Evolutionary conservation across 2,797 vertebrate species (phyloP).

Genomic region (Cyprinodon diabolis): DNA sequence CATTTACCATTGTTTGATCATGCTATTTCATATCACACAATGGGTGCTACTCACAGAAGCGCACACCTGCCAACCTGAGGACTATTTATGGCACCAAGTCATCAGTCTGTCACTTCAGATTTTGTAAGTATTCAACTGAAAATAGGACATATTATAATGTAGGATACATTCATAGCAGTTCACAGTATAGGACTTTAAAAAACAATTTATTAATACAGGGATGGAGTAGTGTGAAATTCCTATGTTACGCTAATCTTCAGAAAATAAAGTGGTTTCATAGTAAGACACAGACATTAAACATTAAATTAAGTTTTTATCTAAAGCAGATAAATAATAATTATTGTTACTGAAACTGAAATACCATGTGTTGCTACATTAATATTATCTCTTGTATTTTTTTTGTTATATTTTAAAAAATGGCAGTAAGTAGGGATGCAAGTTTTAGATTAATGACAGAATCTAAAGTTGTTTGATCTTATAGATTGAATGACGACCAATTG

Average conservation of each 20-base stretch:
- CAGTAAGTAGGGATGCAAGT: too few species aligned
- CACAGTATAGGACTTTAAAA: not conserved
- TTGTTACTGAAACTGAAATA: too few species aligned
- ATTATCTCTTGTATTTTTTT: too few species aligned
- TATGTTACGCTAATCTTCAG: not conserved
- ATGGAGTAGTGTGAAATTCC: not conserved
- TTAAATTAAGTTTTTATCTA: too few species aligned
- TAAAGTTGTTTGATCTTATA: too few species aligned
- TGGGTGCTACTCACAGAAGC: slow-evolving; percentile 57
- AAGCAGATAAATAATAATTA: too few species aligned
- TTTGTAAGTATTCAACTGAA: slow-evolving; percentile 3
- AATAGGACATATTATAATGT: slow-evolving; percentile 23
- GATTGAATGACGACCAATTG: too few species aligned
- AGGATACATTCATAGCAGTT: slow-evolving; percentile 6
- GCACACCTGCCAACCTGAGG: slow-evolving; percentile 37
- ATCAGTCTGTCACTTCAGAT: slow-evolving; percentile 5
- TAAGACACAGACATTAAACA: too few species aligned
- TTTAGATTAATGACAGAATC: too few species aligned
- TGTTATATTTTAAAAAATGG: too few species aligned
- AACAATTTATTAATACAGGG: not conserved
- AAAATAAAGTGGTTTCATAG: not conserved
- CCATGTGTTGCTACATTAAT: too few species aligned
- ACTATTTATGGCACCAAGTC: slow-evolving; percentile 25
- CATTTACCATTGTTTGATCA: slow-evolving; percentile 77
- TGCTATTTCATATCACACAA: slow-evolving; percentile 62